Evolutionary conservation across 2,113 vertebrate species (phyloP).

Genomic region (Hucho hucho): DNA sequence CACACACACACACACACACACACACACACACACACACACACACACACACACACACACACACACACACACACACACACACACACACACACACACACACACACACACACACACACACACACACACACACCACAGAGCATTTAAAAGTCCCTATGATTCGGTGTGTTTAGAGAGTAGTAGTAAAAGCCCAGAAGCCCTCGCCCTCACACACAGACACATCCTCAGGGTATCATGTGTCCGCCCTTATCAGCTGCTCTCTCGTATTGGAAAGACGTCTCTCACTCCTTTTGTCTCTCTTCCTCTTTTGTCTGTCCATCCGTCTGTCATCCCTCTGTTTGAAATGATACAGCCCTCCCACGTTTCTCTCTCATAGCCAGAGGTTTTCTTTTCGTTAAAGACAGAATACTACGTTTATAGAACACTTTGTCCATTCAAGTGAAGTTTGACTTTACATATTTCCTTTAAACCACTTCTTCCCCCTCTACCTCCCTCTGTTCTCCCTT

Average conservation of each 20-base stretch:
- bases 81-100: constrained; percentile 61
- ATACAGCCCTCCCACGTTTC: constrained; percentile 59
- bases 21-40: constrained; percentile 73
- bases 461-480: background rate
- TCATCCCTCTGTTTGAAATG: constrained; percentile 82
- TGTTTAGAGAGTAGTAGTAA: constrained; percentile 84
- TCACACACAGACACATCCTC: constrained; percentile 86
- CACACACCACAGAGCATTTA: constrained; percentile 83
- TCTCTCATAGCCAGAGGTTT: background rate
- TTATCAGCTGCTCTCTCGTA: constrained; percentile 94
- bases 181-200: constrained; percentile 80
- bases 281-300: constrained; percentile 79
- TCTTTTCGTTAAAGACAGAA: background rate
- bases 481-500: background rate
- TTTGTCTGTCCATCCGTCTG: constrained; percentile 78
- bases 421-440: constrained; percentile 16
- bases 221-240: constrained; percentile 89
- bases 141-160: constrained; percentile 87
- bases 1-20: no score
- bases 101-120: constrained; percentile 67
- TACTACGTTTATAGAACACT: background rate
- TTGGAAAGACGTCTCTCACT: constrained; percentile 77
- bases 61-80: constrained; percentile 74
- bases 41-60: constrained; percentile 70
- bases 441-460: constrained; percentile 5